These are phyloP conservation scores for Halcyon chelicuti DNA, from an alignment of 2,797 vertebrate genomes.

Conservation along the genomic window DNA sequence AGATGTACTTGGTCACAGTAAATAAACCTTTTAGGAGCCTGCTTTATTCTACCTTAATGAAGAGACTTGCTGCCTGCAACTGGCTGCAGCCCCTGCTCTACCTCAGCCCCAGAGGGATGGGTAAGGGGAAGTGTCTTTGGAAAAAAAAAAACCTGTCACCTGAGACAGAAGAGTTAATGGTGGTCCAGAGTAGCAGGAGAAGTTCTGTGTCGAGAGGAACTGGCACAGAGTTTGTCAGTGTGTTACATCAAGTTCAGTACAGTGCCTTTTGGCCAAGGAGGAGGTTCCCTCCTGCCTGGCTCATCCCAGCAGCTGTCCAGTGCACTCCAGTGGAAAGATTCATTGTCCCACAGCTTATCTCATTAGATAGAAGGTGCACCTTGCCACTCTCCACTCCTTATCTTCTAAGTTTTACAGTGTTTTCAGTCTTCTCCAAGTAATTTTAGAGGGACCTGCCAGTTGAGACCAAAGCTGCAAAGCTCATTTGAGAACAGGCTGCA, in stretches of 20 bases:
- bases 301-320: not conserved
- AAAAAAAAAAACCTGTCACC: not conserved
- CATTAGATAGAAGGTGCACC: not conserved
- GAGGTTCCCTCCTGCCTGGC: not conserved
- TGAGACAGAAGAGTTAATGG: not conserved
- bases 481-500: not conserved
- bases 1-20: fast-evolving
- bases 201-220: fast-evolving
- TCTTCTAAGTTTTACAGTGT: fast-evolving
- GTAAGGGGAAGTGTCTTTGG: not conserved
- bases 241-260: not conserved
- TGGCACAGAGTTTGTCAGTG: not conserved
- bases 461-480: not conserved
- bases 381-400: not conserved
- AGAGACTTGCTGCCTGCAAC: not conserved
- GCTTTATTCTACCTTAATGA: too few relatives aligned
- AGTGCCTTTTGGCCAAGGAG: not conserved
- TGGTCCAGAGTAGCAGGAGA: not conserved
- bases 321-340: not conserved
- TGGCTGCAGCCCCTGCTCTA: not conserved
- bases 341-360: fast-evolving
- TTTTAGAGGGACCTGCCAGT: not conserved
- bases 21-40: not conserved
- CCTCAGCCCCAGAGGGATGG: fast-evolving
- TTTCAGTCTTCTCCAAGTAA: not conserved